phyloP scores from a whole-genome alignment of 2,888 invertebrate species.

The Heliothis peltigera region DNA sequence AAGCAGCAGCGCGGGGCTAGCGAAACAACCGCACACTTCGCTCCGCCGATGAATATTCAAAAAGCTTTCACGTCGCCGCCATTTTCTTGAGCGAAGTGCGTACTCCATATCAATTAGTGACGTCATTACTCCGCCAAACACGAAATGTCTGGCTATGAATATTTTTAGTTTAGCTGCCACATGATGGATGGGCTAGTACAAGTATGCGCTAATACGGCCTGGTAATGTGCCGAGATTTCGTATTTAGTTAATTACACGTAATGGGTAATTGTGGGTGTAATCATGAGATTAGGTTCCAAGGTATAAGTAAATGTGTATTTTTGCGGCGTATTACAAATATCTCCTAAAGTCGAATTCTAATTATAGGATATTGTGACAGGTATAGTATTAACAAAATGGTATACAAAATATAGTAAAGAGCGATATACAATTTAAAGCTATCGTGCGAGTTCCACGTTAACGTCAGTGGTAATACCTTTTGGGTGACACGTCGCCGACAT shows the following conservation, averaged over 20 bases:
- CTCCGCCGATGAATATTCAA: constrained; percentile 74
- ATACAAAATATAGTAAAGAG: constrained; percentile 11
- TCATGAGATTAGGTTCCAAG: background rate
- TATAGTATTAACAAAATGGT: too few relatives aligned
- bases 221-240: background rate
- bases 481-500: constrained; percentile 70
- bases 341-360: too few relatives aligned
- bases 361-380: too few relatives aligned
- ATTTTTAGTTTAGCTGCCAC: constrained; percentile 61
- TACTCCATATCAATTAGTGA: constrained; percentile 75
- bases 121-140: constrained; percentile 64
- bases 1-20: constrained; percentile 28
- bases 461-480: constrained; percentile 65
- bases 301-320: too few relatives aligned
- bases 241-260: constrained; percentile 3
- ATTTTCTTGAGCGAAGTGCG: constrained; percentile 70
- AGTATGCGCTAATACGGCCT: constrained; percentile 32
- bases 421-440: constrained; percentile 27
- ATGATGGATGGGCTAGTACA: constrained; percentile 46
- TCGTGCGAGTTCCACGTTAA: constrained; percentile 40
- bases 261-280: background rate
- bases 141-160: constrained; percentile 63
- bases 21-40: constrained; percentile 60
- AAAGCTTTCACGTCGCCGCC: constrained; percentile 66
- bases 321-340: too few relatives aligned